A percentile compares a stretch with the other conserved stretches of the same genome.
phyloP scores from a whole-genome alignment of 2,797 vertebrate genomes.

The Lithobates pipiens region DNA sequence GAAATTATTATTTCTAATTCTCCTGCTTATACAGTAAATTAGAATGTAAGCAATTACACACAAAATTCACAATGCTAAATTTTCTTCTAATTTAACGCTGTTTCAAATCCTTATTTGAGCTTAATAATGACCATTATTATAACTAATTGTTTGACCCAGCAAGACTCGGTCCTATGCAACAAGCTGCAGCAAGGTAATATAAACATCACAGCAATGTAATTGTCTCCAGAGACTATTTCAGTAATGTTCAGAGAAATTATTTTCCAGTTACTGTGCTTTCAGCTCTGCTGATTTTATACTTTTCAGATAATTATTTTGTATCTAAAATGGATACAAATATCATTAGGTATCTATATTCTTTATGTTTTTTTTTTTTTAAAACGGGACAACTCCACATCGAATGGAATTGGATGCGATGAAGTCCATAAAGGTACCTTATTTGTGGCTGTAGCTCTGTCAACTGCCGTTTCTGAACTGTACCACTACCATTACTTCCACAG shows the following conservation, averaged over 20 bases:
- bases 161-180: conserved; percentile 3
- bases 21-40: background rate
- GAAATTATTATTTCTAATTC: background rate
- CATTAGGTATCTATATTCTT: background rate
- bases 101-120: conserved; percentile 5
- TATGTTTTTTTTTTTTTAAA: background rate
- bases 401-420: background rate
- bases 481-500: background rate
- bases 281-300: conserved; percentile 28
- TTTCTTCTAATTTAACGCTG: conserved; percentile 1
- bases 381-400: background rate
- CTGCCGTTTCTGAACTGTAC: background rate
- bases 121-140: conserved; percentile 31
- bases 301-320: conserved; percentile 19
- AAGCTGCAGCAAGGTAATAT: conserved; percentile 13
- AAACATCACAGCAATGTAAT: conserved; percentile 25
- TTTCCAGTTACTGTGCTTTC: conserved; percentile 6
- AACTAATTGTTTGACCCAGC: conserved; percentile 29
- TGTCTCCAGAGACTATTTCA: conserved; percentile 11
- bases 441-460: background rate
- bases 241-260: background rate
- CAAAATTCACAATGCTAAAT: background rate
- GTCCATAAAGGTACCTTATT: background rate
- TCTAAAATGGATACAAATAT: conserved; percentile 10
- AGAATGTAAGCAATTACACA: conserved; percentile 5